phyloP scores from a whole-genome alignment of 2,113 vertebrate species.

The Coptodon rendalli region DNA sequence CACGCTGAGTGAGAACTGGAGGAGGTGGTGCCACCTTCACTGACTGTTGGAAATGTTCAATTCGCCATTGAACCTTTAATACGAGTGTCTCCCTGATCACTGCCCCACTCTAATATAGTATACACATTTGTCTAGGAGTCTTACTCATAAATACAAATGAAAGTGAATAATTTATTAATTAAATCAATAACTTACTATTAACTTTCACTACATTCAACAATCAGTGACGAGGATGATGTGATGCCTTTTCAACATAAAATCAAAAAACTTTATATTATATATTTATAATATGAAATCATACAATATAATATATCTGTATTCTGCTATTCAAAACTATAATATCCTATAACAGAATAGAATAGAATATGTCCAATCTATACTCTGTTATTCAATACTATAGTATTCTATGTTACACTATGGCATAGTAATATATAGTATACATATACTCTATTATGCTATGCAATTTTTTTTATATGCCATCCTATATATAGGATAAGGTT shows the following conservation, averaged over 20 bases:
- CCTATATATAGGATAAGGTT: background rate
- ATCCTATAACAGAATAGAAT: background rate
- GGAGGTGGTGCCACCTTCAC: constrained; percentile 23
- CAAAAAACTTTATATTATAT: background rate
- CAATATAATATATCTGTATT: background rate
- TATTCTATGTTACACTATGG: background rate
- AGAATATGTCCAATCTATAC: background rate
- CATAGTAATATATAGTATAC: background rate
- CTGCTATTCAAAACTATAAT: background rate
- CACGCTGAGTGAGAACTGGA: constrained; percentile 20
- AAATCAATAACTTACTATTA: background rate
- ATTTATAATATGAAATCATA: background rate
- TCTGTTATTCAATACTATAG: background rate
- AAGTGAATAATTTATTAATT: background rate
- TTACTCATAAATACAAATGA: background rate
- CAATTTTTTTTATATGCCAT: background rate
- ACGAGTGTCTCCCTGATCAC: background rate
- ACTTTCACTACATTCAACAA: background rate
- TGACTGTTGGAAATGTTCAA: background rate
- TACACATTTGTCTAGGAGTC: background rate
- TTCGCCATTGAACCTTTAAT: background rate
- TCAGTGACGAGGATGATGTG: background rate
- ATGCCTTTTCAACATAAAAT: background rate
- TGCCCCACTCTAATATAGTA: background rate
- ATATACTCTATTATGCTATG: background rate